Base-by-base conservation (phyloP, 2,113 vertebrate species). In the Marcusenius ussheri region DNA sequence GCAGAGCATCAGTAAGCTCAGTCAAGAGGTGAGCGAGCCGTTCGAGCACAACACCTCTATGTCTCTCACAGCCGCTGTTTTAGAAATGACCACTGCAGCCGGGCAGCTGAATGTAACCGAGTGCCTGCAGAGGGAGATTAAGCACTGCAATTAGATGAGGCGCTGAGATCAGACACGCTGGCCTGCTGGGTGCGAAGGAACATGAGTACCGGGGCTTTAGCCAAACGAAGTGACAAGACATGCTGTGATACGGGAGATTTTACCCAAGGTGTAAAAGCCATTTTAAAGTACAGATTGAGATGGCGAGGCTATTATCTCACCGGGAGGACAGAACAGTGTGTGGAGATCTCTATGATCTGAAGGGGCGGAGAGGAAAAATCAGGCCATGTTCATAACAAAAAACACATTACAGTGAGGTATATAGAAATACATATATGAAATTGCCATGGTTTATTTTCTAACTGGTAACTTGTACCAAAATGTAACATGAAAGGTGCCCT, bases 1-100 rank as follows among this genome's bases (percentile, higher is more conserved):
- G 91, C 94, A 95, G 93, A 95, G 94, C 92, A 95, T 97, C 89
- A 93, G 91, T 13, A 96, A 96, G 91, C 92, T 97, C 80, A 96
- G 95, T n/a, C 95, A 96, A 51, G 96, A 96, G 95, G 96, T 96
- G 91, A 95, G 90, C 90, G 15, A 11, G 0, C 9, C 24, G 1
- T 2, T 11, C 19, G 7, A 53, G 9, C 56, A 46, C n/a, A 0
- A 11, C 8, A 3, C 15, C 74, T 45, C 31, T 42, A 2, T 27
- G 27, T 1, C 51, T 0, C 27, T 9, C 11, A 6, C n/a, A 39
- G n/a, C 50, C 6, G 10, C 49, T 7, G 50, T 1, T 50, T 31
- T 24, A 51, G n/a, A 11, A 42, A 19, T 56, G 27, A 35, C 53
- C 50, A 45, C 31, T 19, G 51, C 39, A 11, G 5, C 5, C 87